Base-by-base conservation (phyloP, 2,888 invertebrate species). In the Lymantria monacha region DNA sequence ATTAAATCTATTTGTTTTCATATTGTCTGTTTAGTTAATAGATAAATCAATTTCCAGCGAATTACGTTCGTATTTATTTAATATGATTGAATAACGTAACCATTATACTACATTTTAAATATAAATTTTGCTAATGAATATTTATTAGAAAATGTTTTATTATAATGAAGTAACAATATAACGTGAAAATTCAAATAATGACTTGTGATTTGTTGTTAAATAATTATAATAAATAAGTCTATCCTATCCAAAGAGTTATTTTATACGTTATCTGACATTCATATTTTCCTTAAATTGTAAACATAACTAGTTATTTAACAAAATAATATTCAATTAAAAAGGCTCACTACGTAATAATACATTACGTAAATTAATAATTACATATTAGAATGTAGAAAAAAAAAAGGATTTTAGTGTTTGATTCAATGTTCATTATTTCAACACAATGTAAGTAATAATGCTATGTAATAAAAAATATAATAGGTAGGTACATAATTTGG, bases 1-100 rank as follows among this genome's bases (percentile, higher is more conserved):
- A 64, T 71, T 66, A 63, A 58, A 68, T 22, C 7, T 2, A 36
- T 36, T 36, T 36, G 49, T 57, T 48, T 30, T 8, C 45, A 38
- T 22, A 33, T 45, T 48, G 56, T 49, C 46, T 51, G 38, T 53
- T 33, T 50, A 44, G 1, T 46, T 46, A 45, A 46, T 41, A 49
- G 12, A 31, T 33, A 48, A 38, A 38, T 38, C 38, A n/a, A 38
- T n/a, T 38, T 38, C n/a, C 7, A n/a, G 38, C n/a, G 12, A 9
- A n/a, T 38, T 38, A 38, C 38, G 11, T 38, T 38, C 11, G 12
- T 38, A 7, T 38, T 38, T n/a, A 7, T n/a, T 38, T 38, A 36
- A 22, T 22, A 36, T 36, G 36, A 36, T 36, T 36, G 11, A 11
- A 36, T 36, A 36, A 36, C 36, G 11, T 36, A 7, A 36, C 1